Evolutionary conservation across 2,888 invertebrate genomes (phyloP).

Genomic region (Crepidodera aurea): DNA sequence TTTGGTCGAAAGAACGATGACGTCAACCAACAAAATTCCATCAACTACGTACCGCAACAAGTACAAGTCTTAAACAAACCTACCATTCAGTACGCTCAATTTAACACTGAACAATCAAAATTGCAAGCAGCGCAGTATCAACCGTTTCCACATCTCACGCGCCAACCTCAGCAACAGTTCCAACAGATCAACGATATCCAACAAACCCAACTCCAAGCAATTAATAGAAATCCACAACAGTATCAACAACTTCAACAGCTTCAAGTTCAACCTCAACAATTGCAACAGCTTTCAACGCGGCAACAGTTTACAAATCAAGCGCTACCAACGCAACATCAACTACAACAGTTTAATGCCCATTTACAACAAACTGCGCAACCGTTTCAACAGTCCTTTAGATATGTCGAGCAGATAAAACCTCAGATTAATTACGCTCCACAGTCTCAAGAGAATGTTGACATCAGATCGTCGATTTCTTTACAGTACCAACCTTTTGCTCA

Average conservation of each 20-base stretch:
- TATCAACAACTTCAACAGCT: constrained; percentile 9
- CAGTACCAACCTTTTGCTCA: not conserved
- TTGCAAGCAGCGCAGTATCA: constrained; percentile 22
- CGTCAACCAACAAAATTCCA: constrained; percentile 32
- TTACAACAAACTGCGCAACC: not conserved
- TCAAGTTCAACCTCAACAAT: constrained; percentile 19
- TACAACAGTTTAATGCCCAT: constrained; percentile 5
- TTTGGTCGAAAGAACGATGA: constrained; percentile 39
- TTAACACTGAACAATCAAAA: too few species aligned
- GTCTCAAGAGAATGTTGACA: constrained; percentile 38
- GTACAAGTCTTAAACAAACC: constrained; percentile 16
- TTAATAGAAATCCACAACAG: constrained; percentile 43
- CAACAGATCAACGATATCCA: not conserved
- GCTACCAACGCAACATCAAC: constrained; percentile 26
- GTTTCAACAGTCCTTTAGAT: constrained; percentile 19
- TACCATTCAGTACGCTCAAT: not conserved
- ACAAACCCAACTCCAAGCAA: constrained; percentile 12
- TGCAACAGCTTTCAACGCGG: constrained; percentile 27
- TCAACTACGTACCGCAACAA: constrained; percentile 16
- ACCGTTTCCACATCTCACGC: too few species aligned
- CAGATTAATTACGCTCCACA: constrained; percentile 45
- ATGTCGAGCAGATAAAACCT: constrained; percentile 36
- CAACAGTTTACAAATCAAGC: too few species aligned
- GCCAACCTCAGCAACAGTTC: constrained; percentile 14
- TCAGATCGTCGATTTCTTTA: constrained; percentile 17